Evolutionary conservation across 1,140 invertebrate genomes (phyloP).

Genomic region (Drosophila simulans): DNA sequence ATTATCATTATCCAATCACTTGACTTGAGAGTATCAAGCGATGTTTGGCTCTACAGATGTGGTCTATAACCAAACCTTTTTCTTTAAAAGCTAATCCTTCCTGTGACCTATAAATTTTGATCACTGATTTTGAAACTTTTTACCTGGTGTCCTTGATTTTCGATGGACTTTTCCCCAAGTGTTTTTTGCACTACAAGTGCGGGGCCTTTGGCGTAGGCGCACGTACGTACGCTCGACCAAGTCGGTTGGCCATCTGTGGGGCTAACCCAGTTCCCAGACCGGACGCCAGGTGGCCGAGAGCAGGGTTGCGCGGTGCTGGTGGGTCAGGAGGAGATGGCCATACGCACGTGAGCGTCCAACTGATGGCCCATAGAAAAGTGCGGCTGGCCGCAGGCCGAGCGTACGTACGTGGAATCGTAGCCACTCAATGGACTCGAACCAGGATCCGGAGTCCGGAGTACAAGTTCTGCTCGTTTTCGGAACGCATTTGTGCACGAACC

Average conservation of each 20-base stretch:
- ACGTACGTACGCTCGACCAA: constrained; percentile 45
- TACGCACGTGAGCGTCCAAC: constrained; percentile 62
- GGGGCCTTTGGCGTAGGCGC: constrained; percentile 35
- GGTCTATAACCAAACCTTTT: no score
- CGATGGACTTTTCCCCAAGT: not conserved
- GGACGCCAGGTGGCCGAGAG: constrained; percentile 17
- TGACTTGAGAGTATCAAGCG: no score
- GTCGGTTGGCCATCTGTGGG: constrained; percentile 45
- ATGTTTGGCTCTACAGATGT: no score
- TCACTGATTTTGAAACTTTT: not conserved
- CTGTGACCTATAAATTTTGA: no score
- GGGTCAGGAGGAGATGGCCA: constrained; percentile 6
- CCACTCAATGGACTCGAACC: constrained; percentile 45
- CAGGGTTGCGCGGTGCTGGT: not conserved
- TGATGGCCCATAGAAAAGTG: constrained; percentile 52
- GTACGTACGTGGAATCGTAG: constrained; percentile 34
- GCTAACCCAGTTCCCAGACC: constrained; percentile 56
- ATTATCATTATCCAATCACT: not conserved
- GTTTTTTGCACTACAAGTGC: constrained; percentile 4
- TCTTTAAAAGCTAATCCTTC: no score
- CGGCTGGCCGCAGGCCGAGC: constrained; percentile 29
- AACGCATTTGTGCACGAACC: constrained; percentile 55
- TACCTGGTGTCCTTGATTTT: not conserved
- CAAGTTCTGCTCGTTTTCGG: constrained; percentile 29
- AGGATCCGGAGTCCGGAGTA: constrained; percentile 4